Conservation (phyloP, 2,113 vertebrate species). For the Sorex fumeus region DNA sequence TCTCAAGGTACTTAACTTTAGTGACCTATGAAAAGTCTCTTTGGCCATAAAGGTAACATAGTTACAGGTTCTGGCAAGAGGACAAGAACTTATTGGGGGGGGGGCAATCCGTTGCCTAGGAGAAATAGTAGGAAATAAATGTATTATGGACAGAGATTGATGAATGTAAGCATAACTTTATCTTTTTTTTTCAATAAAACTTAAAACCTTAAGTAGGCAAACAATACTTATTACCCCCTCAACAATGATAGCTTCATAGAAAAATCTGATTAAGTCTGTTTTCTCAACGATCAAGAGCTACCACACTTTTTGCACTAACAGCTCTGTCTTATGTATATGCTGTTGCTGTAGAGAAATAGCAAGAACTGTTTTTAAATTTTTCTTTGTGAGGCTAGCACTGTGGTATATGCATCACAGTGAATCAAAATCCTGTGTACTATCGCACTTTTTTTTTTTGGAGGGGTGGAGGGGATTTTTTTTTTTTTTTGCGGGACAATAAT, state of each 20-base stretch:
- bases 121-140: not conserved
- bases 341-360: not conserved
- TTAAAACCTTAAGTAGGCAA: not conserved
- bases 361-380: not conserved
- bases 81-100: too few species aligned
- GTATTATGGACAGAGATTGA: not conserved
- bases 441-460: not conserved
- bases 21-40: not conserved
- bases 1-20: not conserved
- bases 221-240: not conserved
- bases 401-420: not conserved
- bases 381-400: not conserved
- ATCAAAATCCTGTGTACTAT: not conserved
- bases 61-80: not conserved
- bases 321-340: not conserved
- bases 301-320: not conserved
- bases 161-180: not conserved
- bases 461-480: too few species aligned
- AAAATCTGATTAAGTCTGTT: not conserved
- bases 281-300: not conserved
- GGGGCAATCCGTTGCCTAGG: not conserved
- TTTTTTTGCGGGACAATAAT: too few species aligned
- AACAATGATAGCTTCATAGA: not conserved
- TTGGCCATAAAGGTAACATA: not conserved
- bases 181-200: constrained; percentile 10